These are phyloP conservation scores for Coelinius sp. DNA, from an alignment of 2,888 invertebrate species.

Conservation along the genomic window DNA sequence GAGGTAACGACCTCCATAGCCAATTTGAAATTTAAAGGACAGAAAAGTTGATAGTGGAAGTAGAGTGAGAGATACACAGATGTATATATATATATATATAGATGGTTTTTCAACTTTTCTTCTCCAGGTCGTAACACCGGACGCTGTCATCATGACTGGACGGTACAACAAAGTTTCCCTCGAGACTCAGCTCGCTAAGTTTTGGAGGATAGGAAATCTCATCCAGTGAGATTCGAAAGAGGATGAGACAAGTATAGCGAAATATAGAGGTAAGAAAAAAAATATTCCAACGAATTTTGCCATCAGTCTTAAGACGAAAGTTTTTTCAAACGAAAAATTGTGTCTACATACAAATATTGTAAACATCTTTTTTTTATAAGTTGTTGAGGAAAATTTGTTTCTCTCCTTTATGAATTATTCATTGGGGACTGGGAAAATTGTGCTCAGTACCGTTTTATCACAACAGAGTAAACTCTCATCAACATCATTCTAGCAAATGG, in stretches of 20 bases:
- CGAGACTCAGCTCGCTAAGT: slow-evolving; percentile 32
- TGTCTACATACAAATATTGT: neutral
- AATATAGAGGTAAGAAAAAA: slow-evolving; percentile 43
- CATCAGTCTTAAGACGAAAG: slow-evolving; percentile 5
- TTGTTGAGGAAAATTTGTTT: neutral
- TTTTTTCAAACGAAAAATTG: slow-evolving; percentile 4
- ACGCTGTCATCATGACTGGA: slow-evolving; percentile 44
- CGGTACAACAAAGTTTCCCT: slow-evolving; percentile 46
- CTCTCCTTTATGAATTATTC: neutral
- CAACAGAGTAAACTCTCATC: neutral
- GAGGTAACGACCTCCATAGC: slow-evolving; percentile 44
- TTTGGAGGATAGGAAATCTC: slow-evolving; percentile 26
- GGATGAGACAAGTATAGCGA: slow-evolving; percentile 38
- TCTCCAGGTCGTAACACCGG: slow-evolving; percentile 27
- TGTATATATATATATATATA: slow-evolving; percentile 8
- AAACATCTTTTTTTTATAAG: neutral
- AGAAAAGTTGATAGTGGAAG: slow-evolving; percentile 40
- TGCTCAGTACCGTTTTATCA: neutral
- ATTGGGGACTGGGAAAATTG: no score
- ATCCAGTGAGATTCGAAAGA: slow-evolving; percentile 31
- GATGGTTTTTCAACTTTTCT: slow-evolving; percentile 25
- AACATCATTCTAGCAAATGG: neutral
- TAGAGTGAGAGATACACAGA: slow-evolving; percentile 8
- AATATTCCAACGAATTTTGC: slow-evolving; percentile 38
- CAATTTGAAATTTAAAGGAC: slow-evolving; percentile 50